phyloP scores from a whole-genome alignment of 2,797 vertebrate species.

The Acipenser ruthenus region DNA sequence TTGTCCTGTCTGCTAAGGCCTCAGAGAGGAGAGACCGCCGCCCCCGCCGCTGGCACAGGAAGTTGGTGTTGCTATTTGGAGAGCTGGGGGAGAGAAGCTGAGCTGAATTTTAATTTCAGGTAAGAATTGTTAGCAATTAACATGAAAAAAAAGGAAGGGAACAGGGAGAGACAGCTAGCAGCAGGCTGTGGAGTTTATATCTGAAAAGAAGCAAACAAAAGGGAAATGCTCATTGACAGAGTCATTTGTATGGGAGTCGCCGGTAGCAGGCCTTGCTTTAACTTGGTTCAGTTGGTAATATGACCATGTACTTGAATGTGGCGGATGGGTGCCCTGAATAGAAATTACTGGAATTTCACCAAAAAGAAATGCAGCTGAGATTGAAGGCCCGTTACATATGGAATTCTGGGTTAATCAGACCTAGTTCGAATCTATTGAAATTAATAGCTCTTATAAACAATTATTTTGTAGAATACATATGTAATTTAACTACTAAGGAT shows the following conservation, averaged over 20 bases:
- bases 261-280: not conserved
- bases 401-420: too few species aligned
- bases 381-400: too few species aligned
- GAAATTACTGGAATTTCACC: too few species aligned
- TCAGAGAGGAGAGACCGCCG: not conserved
- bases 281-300: too few species aligned
- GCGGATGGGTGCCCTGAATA: not conserved
- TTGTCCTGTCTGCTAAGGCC: not conserved
- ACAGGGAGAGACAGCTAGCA: not conserved
- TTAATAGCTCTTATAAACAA: too few species aligned
- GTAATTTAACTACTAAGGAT: too few species aligned
- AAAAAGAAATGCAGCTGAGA: too few species aligned
- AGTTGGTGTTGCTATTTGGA: not conserved
- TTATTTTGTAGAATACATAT: too few species aligned
- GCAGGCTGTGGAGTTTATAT: not conserved
- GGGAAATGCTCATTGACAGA: not conserved
- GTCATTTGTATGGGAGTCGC: not conserved
- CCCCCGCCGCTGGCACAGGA: not conserved
- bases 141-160: not conserved
- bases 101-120: too few species aligned
- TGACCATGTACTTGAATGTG: not conserved
- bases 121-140: not conserved
- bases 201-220: not conserved
- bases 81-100: not conserved
- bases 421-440: too few species aligned